These are phyloP conservation scores for Melanogrammus aeglefinus DNA, from an alignment of 2,797 vertebrate genomes.

Conservation along the genomic window DNA sequence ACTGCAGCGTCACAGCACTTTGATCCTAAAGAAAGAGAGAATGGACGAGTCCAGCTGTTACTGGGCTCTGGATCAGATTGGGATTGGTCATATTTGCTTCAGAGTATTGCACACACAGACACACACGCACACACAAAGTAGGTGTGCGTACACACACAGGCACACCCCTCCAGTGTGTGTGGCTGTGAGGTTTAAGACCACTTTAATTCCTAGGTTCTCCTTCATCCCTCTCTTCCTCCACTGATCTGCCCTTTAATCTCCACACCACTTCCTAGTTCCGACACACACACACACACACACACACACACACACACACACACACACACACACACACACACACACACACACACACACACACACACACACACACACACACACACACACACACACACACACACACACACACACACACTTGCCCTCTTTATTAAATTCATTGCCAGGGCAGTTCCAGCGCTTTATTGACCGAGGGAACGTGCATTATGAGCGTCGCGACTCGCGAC, in stretches of 20 bases:
- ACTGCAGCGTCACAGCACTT: not conserved
- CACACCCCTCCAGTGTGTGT: too few species aligned
- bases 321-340: too few species aligned
- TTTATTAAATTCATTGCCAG: not conserved
- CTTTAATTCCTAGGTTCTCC: not conserved
- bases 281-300: too few species aligned
- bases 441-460: not conserved
- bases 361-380: too few species aligned
- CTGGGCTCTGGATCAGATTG: not conserved
- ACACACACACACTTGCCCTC: not conserved
- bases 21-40: not conserved
- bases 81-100: too few species aligned
- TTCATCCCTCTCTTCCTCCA: not conserved
- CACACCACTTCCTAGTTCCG: not conserved
- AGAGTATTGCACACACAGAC: not conserved
- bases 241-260: not conserved
- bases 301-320: too few species aligned
- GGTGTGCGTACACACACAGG: too few species aligned
- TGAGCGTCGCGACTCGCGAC: too few species aligned
- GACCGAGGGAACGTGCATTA: not conserved
- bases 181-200: not conserved
- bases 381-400: too few species aligned
- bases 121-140: not conserved
- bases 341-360: too few species aligned
- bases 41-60: not conserved